Conservation (phyloP, 2,888 invertebrate species). For the Troides aeacus region DNA sequence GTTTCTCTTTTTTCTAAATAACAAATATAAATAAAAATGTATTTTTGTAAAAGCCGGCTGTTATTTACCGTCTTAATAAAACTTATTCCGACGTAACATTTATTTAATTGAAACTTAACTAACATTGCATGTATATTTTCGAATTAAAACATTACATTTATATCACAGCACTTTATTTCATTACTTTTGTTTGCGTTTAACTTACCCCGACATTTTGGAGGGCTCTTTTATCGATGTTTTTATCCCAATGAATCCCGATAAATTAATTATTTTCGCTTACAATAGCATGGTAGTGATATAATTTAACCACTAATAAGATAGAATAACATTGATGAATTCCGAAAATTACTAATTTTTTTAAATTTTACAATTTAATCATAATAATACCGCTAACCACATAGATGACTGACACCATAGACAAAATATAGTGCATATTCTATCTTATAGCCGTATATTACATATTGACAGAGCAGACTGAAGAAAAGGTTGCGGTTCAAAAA, state of each 20-base stretch:
- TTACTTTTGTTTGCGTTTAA: conserved; percentile 30
- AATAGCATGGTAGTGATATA: conserved; percentile 4
- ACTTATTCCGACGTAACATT: too few relatives aligned
- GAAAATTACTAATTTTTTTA: background rate
- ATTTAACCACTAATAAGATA: background rate
- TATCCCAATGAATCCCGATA: background rate
- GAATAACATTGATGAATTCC: background rate
- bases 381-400: conserved; percentile 1
- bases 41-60: background rate
- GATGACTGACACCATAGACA: background rate
- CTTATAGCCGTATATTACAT: too few relatives aligned
- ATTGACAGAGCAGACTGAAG: too few relatives aligned
- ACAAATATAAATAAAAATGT: background rate
- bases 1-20: background rate
- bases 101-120: background rate
- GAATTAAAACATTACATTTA: background rate
- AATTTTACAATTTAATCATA: conserved; percentile 7
- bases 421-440: background rate
- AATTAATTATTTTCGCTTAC: conserved; percentile 5
- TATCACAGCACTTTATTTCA: background rate
- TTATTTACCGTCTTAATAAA: too few relatives aligned
- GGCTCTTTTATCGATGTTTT: conserved; percentile 38
- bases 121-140: background rate
- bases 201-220: conserved; percentile 63
- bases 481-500: too few relatives aligned